A percentile compares a stretch with the other conserved stretches of the same genome.
phyloP scores from a whole-genome alignment of 2,888 invertebrate genomes.

The Ellobium chinense region DNA sequence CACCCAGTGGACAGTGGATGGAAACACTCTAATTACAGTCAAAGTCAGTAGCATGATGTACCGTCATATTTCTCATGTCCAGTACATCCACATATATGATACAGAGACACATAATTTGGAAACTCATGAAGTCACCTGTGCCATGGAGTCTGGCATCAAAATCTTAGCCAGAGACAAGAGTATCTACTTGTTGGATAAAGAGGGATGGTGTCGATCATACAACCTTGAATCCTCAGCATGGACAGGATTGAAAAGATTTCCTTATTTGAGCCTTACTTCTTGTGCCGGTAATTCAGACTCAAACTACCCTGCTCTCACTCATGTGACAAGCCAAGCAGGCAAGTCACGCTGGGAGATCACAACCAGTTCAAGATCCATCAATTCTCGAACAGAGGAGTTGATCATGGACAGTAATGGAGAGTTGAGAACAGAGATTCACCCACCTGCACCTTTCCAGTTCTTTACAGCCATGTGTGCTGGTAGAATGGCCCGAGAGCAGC shows the following conservation, averaged over 20 bases:
- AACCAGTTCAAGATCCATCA: background rate
- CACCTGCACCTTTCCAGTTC: conserved; percentile 30
- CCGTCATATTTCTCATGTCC: conserved; percentile 10
- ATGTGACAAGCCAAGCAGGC: conserved; percentile 32
- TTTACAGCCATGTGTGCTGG: conserved; percentile 34
- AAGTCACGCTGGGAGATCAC: conserved; percentile 29
- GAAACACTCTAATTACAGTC: conserved; percentile 8
- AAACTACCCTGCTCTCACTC: conserved; percentile 37
- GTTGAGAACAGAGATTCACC: background rate
- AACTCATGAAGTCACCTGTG: conserved; percentile 7
- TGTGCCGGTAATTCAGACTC: background rate
- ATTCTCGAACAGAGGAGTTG: conserved; percentile 14
- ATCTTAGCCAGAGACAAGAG: conserved; percentile 1
- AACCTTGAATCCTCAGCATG: background rate
- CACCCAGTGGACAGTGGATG: conserved; percentile 38
- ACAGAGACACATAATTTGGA: background rate
- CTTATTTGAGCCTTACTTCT: background rate
- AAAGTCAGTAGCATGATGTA: conserved; percentile 40
- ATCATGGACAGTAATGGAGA: background rate
- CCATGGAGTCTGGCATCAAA: conserved; percentile 41
- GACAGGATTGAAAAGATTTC: background rate
- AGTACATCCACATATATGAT: conserved; percentile 40
- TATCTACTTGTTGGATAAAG: conserved; percentile 25
- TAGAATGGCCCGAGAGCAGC: conserved; percentile 6
- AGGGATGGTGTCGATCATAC: conserved; percentile 31